Base-by-base conservation (phyloP, 2,113 vertebrate genomes). In the Talpa occidentalis region DNA sequence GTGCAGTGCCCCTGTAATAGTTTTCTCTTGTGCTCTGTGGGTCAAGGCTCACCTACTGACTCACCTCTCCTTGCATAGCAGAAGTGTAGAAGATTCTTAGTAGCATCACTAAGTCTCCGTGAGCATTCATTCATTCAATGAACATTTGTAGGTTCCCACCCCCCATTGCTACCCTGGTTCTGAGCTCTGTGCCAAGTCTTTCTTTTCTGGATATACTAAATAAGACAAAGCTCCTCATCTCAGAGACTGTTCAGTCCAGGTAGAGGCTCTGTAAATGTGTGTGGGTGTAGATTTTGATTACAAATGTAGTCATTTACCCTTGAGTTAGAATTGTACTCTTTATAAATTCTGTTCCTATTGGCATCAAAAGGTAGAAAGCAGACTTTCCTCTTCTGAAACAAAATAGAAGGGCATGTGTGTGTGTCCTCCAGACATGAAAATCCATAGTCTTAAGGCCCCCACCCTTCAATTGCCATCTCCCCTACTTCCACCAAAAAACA, bases 391-490 rank as follows among this genome's bases (percentile, higher is more conserved):
- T 95, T 11, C n/a, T 8, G 40, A 90, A 70, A 22, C 3, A 21
- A 56, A 95, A 32, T 1, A 2, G 30, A 30, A 84, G 66, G 12
- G 67, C 42, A 6, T 15, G 15, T 22, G 12, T 32, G 10, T n/a
- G 0, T 69, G 42, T 80, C 78, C 59, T 69, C 69, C 26, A 85
- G 44, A 74, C 62, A 37, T 26, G 37, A 91, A 95, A 93, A 77
- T 40, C 21, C 26, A 54, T 32, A 73, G 47, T 92, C 64, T 86
- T 35, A 15, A 88, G 88, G 21, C 0, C 17, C 47, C 44, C 37
- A 16, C 0, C 19, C 91, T 77, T 0, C 5, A 3, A 42, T 52
- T 69, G 62, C 7, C 2, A 42, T 2, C 5, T 0, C 5, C 62
- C 67, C 76, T 35, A 21, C 28, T 78, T 66, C 1, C 40, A 90